Conservation (phyloP, 2,888 invertebrate species). For the Eristalis arbustorum region DNA sequence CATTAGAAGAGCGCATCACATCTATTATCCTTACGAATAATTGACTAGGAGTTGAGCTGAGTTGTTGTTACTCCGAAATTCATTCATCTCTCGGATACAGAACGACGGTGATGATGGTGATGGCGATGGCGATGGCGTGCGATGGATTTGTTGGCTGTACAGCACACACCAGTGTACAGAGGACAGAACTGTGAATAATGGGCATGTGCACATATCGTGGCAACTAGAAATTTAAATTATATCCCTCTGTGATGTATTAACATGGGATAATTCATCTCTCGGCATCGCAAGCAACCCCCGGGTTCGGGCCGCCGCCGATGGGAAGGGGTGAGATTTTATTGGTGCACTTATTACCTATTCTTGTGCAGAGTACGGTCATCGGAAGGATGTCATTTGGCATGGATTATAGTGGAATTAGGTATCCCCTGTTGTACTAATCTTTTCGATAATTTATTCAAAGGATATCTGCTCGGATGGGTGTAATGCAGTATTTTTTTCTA, state of each 20-base stretch:
- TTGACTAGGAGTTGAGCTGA: slow-evolving; percentile 58
- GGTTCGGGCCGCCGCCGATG: slow-evolving; percentile 17
- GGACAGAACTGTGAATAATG: slow-evolving; percentile 37
- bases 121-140: slow-evolving; percentile 4
- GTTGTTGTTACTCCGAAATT: slow-evolving; percentile 65
- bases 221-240: slow-evolving; percentile 60
- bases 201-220: slow-evolving; percentile 63
- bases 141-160: background rate
- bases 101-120: slow-evolving; percentile 13
- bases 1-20: slow-evolving; percentile 50
- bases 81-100: slow-evolving; percentile 61
- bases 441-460: slow-evolving; percentile 47
- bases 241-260: slow-evolving; percentile 50
- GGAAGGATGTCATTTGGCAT: slow-evolving; percentile 46
- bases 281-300: slow-evolving; percentile 44
- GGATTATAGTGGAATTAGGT: slow-evolving; percentile 46
- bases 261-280: slow-evolving; percentile 41
- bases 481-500: background rate
- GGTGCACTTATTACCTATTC: slow-evolving; percentile 46
- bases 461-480: background rate
- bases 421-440: slow-evolving; percentile 51
- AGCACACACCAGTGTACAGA: background rate
- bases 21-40: slow-evolving; percentile 59
- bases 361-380: slow-evolving; percentile 35
- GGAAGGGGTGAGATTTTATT: slow-evolving; percentile 50